phyloP scores from a whole-genome alignment of 2,888 invertebrate species.

The Diplolepis rosae region DNA sequence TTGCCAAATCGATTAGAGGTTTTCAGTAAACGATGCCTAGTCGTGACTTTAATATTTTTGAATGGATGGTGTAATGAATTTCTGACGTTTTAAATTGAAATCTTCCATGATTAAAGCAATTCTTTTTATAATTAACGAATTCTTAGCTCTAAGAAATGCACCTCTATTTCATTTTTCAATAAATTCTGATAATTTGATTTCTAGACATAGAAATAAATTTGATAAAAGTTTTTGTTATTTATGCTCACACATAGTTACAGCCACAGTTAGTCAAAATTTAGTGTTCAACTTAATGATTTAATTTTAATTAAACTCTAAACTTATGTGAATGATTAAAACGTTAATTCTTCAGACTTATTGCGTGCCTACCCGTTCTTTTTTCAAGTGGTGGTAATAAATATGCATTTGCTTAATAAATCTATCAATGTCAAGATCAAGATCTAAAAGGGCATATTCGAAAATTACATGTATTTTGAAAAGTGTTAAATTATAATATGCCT shows the following conservation, averaged over 20 bases:
- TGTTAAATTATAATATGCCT: neutral
- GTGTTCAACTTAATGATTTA: too few relatives aligned
- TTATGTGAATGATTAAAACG: neutral
- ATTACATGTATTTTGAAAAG: neutral
- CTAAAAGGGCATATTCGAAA: neutral
- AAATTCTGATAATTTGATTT: neutral
- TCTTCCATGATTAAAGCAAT: too few relatives aligned
- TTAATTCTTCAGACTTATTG: neutral
- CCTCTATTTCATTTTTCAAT: neutral
- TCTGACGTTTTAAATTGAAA: neutral
- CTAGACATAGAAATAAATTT: too few relatives aligned
- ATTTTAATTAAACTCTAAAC: neutral
- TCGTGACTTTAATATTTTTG: neutral
- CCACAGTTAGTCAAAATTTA: too few relatives aligned
- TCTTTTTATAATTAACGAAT: neutral
- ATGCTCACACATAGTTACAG: too few relatives aligned
- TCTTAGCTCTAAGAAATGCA: neutral
- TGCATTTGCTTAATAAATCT: neutral
- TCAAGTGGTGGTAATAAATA: neutral
- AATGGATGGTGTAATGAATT: neutral
- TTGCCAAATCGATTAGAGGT: neutral
- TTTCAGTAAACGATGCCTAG: neutral
- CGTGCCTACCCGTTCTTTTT: neutral
- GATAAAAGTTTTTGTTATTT: neutral
- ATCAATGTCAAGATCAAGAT: constrained; percentile 13